Conservation (phyloP, 1,140 invertebrate species). For the Belonocnema kinseyi region DNA sequence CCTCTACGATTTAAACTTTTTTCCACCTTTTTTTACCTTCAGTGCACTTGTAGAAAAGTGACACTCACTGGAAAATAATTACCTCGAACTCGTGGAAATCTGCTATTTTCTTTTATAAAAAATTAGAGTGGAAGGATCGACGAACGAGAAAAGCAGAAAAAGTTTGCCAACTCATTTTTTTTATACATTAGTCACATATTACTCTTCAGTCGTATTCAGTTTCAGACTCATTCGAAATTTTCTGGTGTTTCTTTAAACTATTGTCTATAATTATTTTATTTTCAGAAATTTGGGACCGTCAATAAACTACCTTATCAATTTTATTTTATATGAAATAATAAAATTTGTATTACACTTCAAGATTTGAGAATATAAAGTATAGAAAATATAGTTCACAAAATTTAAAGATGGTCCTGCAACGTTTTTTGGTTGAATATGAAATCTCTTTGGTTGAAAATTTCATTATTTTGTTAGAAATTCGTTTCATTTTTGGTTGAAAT, state of each 20-base stretch:
- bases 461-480: too few species aligned
- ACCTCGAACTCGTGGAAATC: neutral
- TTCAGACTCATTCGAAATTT: neutral
- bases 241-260: too few species aligned
- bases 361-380: neutral
- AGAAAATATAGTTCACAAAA: too few species aligned
- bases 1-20: slow-evolving; percentile 41
- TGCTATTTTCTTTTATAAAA: neutral
- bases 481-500: too few species aligned
- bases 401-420: too few species aligned
- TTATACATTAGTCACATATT: neutral
- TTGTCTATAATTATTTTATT: too few species aligned
- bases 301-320: too few species aligned
- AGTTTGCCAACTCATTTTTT: neutral
- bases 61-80: slow-evolving; percentile 12
- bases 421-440: too few species aligned
- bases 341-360: too few species aligned
- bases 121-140: neutral
- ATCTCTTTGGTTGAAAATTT: too few species aligned
- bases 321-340: too few species aligned
- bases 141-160: neutral
- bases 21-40: slow-evolving; percentile 25
- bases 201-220: neutral
- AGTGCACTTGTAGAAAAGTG: slow-evolving; percentile 30
- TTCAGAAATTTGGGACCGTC: too few species aligned